phyloP scores from a whole-genome alignment of 2,888 invertebrate species.

The Orthosia gothica region DNA sequence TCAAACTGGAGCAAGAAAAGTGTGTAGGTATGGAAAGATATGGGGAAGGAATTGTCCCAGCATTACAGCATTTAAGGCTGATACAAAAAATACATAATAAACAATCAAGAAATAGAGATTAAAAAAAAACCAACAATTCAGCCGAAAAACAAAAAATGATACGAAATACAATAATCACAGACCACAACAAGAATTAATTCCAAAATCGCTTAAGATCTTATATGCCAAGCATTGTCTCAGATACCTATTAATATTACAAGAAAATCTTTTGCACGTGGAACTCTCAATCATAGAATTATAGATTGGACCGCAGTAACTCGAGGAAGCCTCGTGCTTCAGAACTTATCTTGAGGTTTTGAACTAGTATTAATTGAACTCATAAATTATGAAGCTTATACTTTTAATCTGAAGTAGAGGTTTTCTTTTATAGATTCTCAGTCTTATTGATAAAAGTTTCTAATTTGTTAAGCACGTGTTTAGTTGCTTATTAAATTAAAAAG shows the following conservation, averaged over 20 bases:
- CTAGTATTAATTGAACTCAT: not conserved
- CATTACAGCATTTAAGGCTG: too few species aligned
- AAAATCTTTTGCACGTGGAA: not conserved
- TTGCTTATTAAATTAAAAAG: too few species aligned
- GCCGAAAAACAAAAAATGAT: too few species aligned
- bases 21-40: too few species aligned
- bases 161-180: too few species aligned
- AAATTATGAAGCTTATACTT: not conserved
- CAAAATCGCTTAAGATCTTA: constrained; percentile 17
- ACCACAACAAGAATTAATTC: constrained; percentile 23
- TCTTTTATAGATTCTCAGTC: not conserved
- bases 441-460: not conserved
- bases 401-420: not conserved
- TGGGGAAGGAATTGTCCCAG: too few species aligned
- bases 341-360: not conserved
- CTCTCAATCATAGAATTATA: not conserved
- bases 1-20: too few species aligned
- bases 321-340: not conserved
- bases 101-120: too few species aligned
- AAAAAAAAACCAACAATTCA: too few species aligned
- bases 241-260: not conserved
- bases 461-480: not conserved
- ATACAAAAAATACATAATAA: too few species aligned
- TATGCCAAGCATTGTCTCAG: constrained; percentile 34
- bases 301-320: not conserved